These are phyloP conservation scores for Drosophila greeni DNA, from an alignment of 2,888 invertebrate species.

Conservation along the genomic window DNA sequence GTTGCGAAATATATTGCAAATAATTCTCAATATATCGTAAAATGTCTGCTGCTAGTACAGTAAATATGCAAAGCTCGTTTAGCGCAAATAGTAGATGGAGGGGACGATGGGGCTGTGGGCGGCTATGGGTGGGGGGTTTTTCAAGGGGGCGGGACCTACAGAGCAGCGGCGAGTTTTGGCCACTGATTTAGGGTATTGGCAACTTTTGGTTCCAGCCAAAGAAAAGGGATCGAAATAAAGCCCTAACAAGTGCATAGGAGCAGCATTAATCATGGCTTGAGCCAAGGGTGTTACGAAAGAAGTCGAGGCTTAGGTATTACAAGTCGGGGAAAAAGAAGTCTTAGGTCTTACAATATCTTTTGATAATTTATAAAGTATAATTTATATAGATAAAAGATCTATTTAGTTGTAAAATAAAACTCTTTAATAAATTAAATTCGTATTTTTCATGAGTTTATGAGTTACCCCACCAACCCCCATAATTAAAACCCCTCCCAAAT, in stretches of 20 bases:
- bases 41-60: constrained; percentile 72
- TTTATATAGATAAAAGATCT: too few relatives aligned
- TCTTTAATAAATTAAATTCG: not conserved
- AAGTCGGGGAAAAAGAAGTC: not conserved
- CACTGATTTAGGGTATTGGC: constrained; percentile 39
- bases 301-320: not conserved
- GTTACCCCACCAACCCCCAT: not conserved
- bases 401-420: not conserved
- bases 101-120: not conserved
- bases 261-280: constrained; percentile 14
- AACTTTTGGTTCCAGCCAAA: constrained; percentile 18
- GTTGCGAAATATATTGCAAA: constrained; percentile 74
- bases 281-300: not conserved
- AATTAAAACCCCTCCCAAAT: constrained; percentile 1
- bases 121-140: not conserved
- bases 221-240: constrained; percentile 15
- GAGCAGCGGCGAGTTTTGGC: constrained; percentile 39
- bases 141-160: not conserved
- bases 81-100: constrained; percentile 54
- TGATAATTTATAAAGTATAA: too few relatives aligned
- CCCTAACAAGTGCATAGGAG: constrained; percentile 22
- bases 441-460: not conserved
- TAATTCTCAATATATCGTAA: constrained; percentile 75
- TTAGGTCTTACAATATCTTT: not conserved
- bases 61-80: constrained; percentile 75